A percentile compares a stretch with the other conserved stretches of the same genome.
These are phyloP conservation scores for Drosophila parthenogenetica DNA, from an alignment of 2,888 invertebrate species.

Conservation along the genomic window DNA sequence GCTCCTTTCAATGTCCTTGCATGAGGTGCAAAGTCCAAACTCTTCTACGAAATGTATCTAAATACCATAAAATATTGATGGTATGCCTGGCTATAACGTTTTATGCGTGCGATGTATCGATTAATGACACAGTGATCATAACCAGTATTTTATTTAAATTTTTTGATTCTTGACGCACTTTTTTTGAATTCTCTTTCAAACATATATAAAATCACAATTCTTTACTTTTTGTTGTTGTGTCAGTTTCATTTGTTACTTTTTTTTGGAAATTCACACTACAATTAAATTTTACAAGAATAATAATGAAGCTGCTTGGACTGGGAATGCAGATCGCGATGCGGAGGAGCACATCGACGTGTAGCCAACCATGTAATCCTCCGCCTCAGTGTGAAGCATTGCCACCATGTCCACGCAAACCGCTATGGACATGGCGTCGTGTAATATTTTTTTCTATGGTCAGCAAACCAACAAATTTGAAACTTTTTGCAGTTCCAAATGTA, in stretches of 20 bases:
- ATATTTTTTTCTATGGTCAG: conserved; percentile 52
- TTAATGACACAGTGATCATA: background rate
- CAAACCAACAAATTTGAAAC: background rate
- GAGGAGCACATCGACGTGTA: background rate
- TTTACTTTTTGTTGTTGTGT: conserved; percentile 2
- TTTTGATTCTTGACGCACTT: too few species aligned
- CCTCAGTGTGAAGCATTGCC: conserved; percentile 29
- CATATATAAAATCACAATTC: background rate
- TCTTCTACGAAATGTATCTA: too few species aligned
- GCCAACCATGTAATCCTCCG: conserved; percentile 4
- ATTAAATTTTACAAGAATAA: conserved; percentile 1
- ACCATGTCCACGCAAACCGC: conserved; percentile 43
- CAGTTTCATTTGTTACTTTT: background rate
- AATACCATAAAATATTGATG: background rate
- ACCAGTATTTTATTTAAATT: too few species aligned
- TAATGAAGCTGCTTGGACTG: conserved; percentile 56
- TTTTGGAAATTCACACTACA: conserved; percentile 4
- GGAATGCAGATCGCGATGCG: conserved; percentile 35
- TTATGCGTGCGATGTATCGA: conserved; percentile 9
- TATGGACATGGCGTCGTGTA: conserved; percentile 34
- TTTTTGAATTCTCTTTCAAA: too few species aligned
- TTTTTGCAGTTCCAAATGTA: too few species aligned
- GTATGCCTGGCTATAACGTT: background rate
- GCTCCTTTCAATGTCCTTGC: background rate
- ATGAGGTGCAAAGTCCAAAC: conserved; percentile 10